Percentiles rank a stretch among this genome's conserved stretches.
phyloP scores from a whole-genome alignment of 1,140 invertebrate genomes.

The Drosophila setifemur region DNA sequence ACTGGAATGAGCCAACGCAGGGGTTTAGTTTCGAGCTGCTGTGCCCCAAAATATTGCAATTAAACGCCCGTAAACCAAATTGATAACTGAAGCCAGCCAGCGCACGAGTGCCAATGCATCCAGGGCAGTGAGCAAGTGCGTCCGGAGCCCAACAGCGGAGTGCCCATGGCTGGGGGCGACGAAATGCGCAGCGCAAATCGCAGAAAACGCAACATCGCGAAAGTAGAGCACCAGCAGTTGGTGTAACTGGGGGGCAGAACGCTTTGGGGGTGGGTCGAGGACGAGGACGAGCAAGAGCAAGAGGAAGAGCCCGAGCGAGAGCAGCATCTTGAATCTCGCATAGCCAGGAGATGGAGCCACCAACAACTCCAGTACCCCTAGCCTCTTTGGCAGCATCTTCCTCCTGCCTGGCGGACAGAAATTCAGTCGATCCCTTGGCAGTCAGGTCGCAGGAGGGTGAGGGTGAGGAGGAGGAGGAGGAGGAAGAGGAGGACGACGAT shows the following conservation, averaged over 20 bases:
- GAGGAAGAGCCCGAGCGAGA: not conserved
- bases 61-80: not conserved
- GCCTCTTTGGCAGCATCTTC: slow-evolving; percentile 17
- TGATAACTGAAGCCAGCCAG: slow-evolving; percentile 7
- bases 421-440: slow-evolving; percentile 13
- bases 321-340: slow-evolving; percentile 10
- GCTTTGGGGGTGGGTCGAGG: slow-evolving; percentile 1
- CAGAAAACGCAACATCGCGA: slow-evolving; percentile 21
- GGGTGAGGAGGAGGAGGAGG: slow-evolving; percentile 27
- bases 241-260: slow-evolving; percentile 17
- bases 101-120: not conserved
- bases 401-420: slow-evolving; percentile 24
- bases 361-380: slow-evolving; percentile 24
- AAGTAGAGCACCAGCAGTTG: slow-evolving; percentile 46
- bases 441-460: slow-evolving; percentile 5
- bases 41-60: slow-evolving; percentile 8
- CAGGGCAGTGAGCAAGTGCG: slow-evolving; percentile 6
- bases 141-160: not conserved
- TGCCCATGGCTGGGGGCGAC: slow-evolving; percentile 19
- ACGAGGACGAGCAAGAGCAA: not conserved
- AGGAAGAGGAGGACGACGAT: slow-evolving; percentile 27
- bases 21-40: not conserved
- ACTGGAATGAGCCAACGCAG: not conserved
- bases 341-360: slow-evolving; percentile 19
- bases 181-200: slow-evolving; percentile 21